phyloP scores from a whole-genome alignment of 2,888 invertebrate genomes.

The Cryptus armator region DNA sequence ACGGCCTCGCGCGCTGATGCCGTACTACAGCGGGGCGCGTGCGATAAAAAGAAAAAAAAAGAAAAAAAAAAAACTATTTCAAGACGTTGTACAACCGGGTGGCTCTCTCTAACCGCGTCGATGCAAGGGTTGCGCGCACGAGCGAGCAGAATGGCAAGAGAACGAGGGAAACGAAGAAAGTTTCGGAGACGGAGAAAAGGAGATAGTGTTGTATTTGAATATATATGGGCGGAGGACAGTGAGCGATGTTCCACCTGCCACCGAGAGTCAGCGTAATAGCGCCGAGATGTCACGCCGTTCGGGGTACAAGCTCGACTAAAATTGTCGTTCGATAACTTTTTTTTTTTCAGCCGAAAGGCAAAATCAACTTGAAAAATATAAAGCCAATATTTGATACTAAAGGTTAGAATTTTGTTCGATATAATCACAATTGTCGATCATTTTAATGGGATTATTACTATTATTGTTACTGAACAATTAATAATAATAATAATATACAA shows the following conservation, averaged over 20 bases:
- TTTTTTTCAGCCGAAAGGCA: slow-evolving; percentile 28
- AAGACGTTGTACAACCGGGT: slow-evolving; percentile 59
- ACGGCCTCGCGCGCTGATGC: slow-evolving; percentile 72
- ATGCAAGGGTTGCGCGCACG: slow-evolving; percentile 57
- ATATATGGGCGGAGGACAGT: slow-evolving; percentile 81
- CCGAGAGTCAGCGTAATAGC: slow-evolving; percentile 82
- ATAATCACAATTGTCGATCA: neutral
- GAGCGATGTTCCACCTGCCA: slow-evolving; percentile 84
- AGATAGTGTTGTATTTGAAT: slow-evolving; percentile 77
- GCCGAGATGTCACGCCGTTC: slow-evolving; percentile 78
- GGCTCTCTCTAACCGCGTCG: slow-evolving; percentile 41
- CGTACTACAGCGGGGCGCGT: slow-evolving; percentile 50
- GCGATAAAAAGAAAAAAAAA: slow-evolving; percentile 24
- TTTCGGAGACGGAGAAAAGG: slow-evolving; percentile 54
- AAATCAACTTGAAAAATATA: neutral
- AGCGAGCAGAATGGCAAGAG: slow-evolving; percentile 34
- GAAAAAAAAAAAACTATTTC: slow-evolving; percentile 70
- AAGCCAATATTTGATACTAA: neutral
- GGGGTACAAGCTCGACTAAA: slow-evolving; percentile 77
- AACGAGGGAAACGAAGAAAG: slow-evolving; percentile 40
- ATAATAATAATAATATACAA: slow-evolving; percentile 7
- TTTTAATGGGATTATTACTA: too few species aligned
- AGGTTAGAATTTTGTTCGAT: neutral
- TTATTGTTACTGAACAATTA: too few species aligned
- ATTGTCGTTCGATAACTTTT: slow-evolving; percentile 70